phyloP scores from a whole-genome alignment of 2,888 invertebrate species.

The Notodonta dromedarius region DNA sequence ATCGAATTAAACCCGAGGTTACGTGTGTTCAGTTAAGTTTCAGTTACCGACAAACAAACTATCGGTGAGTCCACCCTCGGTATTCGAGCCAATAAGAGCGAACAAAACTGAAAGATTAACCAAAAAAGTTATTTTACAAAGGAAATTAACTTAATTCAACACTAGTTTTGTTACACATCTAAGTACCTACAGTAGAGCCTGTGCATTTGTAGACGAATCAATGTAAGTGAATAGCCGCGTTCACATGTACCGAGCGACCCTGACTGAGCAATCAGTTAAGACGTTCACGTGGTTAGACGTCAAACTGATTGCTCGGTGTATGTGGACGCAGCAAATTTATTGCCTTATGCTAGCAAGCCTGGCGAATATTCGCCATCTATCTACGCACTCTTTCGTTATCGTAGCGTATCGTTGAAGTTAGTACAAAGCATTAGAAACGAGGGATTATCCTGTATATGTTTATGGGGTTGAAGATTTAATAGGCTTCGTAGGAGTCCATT shows the following conservation, averaged over 20 bases:
- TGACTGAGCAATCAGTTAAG: too few species aligned
- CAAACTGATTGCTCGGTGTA: neutral
- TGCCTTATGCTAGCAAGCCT: neutral
- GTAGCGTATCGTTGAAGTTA: neutral
- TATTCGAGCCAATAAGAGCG: neutral
- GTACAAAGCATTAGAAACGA: constrained; percentile 10
- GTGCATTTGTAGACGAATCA: too few species aligned
- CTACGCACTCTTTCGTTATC: neutral
- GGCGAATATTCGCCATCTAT: too few species aligned
- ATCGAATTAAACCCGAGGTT: constrained; percentile 20
- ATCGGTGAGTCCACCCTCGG: neutral
- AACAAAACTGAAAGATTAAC: neutral
- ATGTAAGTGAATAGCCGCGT: too few species aligned
- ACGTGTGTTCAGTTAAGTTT: constrained; percentile 2
- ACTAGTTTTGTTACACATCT: too few species aligned
- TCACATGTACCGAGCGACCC: too few species aligned
- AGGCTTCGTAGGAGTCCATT: constrained; percentile 56
- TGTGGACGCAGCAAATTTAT: too few species aligned
- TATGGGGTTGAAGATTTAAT: constrained; percentile 46
- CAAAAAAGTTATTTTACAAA: too few species aligned
- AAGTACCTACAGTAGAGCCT: too few species aligned
- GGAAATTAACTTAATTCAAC: too few species aligned
- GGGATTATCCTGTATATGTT: constrained; percentile 31
- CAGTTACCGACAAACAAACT: neutral
- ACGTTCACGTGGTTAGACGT: too few species aligned